These are phyloP conservation scores for Antrozous pallidus DNA, from an alignment of 2,797 vertebrate species.

Conservation along the genomic window DNA sequence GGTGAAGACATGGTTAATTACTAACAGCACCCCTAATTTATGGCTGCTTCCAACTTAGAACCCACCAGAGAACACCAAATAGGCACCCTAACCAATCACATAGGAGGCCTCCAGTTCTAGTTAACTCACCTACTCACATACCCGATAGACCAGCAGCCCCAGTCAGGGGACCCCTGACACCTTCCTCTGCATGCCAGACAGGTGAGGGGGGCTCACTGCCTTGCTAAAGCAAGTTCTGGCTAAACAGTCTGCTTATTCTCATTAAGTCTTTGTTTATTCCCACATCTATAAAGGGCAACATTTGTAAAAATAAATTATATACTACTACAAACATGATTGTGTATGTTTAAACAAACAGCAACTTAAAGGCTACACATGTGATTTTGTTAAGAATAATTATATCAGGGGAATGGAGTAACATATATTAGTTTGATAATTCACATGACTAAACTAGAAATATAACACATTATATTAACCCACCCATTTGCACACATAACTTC, in stretches of 20 bases:
- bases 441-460: background rate
- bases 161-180: background rate
- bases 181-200: background rate
- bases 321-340: background rate
- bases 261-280: background rate
- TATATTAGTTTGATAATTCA: background rate
- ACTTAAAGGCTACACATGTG: background rate
- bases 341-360: background rate
- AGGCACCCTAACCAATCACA: too few species aligned
- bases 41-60: background rate
- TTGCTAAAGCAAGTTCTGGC: background rate
- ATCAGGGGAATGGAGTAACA: too few species aligned
- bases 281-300: background rate
- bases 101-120: background rate
- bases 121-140: background rate
- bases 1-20: background rate
- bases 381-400: background rate
- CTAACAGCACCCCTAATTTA: background rate
- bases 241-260: background rate
- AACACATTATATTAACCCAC: background rate
- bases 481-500: background rate
- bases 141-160: background rate
- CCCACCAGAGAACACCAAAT: background rate
- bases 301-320: background rate
- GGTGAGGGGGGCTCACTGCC: background rate